A percentile compares a stretch with the other conserved stretches of the same genome.
These are phyloP conservation scores for Nannoperca australis DNA, from an alignment of 2,797 vertebrate genomes.

Conservation along the genomic window DNA sequence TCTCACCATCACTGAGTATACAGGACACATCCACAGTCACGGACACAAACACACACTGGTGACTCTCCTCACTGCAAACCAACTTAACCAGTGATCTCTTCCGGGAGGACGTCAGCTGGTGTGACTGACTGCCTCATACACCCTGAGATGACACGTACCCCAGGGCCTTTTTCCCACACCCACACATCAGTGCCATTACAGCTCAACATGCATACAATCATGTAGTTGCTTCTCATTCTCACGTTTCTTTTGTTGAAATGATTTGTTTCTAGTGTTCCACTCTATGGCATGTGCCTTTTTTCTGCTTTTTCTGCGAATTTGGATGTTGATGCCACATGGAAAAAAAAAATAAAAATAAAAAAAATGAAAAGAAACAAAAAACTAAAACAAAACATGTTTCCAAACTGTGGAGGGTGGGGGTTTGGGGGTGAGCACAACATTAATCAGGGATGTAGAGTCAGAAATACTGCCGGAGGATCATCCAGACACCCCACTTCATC, in stretches of 20 bases:
- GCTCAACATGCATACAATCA: conserved; percentile 69
- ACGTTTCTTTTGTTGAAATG: conserved; percentile 68
- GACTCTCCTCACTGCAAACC: conserved; percentile 70
- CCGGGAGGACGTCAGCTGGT: conserved; percentile 63
- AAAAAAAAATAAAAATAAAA: conserved; percentile 23
- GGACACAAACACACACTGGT: conserved; percentile 54
- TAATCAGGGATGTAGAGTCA: conserved; percentile 82
- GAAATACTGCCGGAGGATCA: conserved; percentile 82
- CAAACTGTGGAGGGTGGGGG: conserved; percentile 62
- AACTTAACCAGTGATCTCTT: conserved; percentile 62
- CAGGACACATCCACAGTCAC: conserved; percentile 69
- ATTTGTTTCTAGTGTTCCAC: conserved; percentile 82
- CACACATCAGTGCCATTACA: conserved; percentile 82
- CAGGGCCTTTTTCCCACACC: conserved; percentile 37
- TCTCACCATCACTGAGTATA: conserved; percentile 77
- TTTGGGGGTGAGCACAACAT: conserved; percentile 77
- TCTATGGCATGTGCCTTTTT: conserved; percentile 90
- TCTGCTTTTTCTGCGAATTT: conserved; percentile 86
- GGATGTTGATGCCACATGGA: conserved; percentile 80
- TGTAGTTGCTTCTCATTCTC: conserved; percentile 73
- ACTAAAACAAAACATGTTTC: conserved; percentile 42
- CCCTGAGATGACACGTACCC: conserved; percentile 43
- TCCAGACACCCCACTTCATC: conserved; percentile 80
- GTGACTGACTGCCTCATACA: conserved; percentile 65
- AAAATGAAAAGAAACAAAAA: conserved; percentile 2